These are phyloP conservation scores for Anneissia japonica DNA, from an alignment of 35 echinoderm and acorn worm species.

Conservation along the genomic window DNA sequence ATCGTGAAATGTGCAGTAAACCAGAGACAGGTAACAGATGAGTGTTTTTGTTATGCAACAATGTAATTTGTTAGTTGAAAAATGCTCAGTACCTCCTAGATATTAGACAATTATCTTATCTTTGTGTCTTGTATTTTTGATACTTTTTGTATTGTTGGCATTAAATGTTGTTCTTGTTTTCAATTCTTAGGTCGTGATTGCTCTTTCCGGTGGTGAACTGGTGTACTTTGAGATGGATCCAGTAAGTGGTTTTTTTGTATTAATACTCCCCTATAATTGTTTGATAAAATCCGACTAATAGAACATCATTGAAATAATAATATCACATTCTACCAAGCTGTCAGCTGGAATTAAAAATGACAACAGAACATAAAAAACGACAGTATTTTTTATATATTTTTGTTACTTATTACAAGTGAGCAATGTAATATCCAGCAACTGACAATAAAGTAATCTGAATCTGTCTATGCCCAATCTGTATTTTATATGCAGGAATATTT, in stretches of 20 bases:
- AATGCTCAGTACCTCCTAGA: neutral
- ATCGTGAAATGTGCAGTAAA: slow-evolving; percentile 99
- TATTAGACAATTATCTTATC: neutral
- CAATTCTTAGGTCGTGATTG: slow-evolving; percentile 73
- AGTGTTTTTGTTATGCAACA: neutral
- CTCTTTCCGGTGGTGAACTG: slow-evolving; percentile 92
- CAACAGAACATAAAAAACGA: too few species aligned
- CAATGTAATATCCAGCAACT: too few species aligned
- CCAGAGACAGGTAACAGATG: slow-evolving; percentile 69
- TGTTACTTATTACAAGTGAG: too few species aligned
- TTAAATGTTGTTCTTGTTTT: neutral
- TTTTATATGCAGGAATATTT: too few species aligned
- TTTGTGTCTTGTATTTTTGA: neutral
- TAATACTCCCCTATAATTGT: too few species aligned
- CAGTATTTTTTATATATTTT: too few species aligned
- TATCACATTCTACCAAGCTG: too few species aligned
- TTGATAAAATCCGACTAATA: too few species aligned
- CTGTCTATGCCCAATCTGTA: too few species aligned
- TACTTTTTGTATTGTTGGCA: neutral
- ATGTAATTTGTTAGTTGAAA: neutral
- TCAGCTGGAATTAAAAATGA: too few species aligned
- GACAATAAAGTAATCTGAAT: too few species aligned
- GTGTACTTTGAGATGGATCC: slow-evolving; percentile 99
- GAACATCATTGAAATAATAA: too few species aligned
- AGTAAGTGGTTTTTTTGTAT: slow-evolving; percentile 37